Conservation (phyloP, 2,113 vertebrate genomes). For the Anas platyrhynchos region DNA sequence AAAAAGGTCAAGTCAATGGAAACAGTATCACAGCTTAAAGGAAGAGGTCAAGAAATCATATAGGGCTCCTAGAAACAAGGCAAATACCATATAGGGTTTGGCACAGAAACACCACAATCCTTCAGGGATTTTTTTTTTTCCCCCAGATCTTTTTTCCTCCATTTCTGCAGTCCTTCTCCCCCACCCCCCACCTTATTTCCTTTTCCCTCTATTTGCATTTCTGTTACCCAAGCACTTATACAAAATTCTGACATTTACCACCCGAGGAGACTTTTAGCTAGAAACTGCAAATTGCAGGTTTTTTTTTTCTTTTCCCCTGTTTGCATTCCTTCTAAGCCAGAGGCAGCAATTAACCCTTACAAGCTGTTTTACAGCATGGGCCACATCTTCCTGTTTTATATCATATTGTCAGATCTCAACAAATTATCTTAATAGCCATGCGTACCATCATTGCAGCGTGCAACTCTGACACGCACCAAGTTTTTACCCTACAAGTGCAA, state of each 20-base stretch:
- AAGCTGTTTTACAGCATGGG: background rate
- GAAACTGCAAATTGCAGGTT: background rate
- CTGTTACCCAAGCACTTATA: background rate
- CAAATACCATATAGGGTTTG: background rate
- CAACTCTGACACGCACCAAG: background rate
- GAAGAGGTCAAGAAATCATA: background rate
- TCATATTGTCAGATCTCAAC: background rate
- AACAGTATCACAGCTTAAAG: background rate
- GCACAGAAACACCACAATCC: background rate
- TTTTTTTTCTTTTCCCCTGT: background rate
- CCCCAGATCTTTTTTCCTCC: background rate
- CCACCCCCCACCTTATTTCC: background rate
- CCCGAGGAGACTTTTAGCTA: background rate
- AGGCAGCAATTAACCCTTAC: constrained; percentile 28
- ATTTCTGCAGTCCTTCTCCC: background rate
- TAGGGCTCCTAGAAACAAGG: background rate
- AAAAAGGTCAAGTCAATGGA: background rate
- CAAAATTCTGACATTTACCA: background rate
- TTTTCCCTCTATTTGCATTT: background rate
- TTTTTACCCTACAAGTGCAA: background rate
- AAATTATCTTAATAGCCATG: background rate
- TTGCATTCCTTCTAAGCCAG: background rate
- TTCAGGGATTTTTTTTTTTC: background rate
- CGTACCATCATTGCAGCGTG: background rate
- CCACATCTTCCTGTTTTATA: background rate